phyloP scores from a whole-genome alignment of 2,113 vertebrate species.

The Cariama cristata region DNA sequence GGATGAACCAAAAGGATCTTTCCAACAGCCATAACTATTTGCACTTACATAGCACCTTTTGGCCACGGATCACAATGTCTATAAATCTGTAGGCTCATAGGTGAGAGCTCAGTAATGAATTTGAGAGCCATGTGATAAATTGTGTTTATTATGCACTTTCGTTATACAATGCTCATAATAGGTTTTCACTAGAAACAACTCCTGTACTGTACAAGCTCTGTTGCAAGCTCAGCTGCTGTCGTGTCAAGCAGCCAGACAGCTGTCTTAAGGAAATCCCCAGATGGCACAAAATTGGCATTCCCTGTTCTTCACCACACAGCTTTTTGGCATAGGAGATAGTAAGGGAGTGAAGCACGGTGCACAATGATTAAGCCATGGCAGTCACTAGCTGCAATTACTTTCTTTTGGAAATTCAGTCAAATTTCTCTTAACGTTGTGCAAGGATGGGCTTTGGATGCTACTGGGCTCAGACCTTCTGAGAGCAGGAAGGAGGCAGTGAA shows the following conservation, averaged over 20 bases:
- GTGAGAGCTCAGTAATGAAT: conserved; percentile 1
- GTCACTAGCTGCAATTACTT: neutral
- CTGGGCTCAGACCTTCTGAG: neutral
- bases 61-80: neutral
- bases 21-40: conserved; percentile 21
- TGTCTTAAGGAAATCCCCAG: conserved; percentile 3
- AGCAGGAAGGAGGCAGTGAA: neutral
- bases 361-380: neutral
- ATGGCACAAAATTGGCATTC: conserved; percentile 24
- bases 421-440: neutral
- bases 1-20: conserved; percentile 10
- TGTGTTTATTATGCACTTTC: neutral
- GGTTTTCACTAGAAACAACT: neutral
- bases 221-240: neutral
- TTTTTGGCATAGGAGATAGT: neutral
- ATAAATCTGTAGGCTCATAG: conserved; percentile 15
- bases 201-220: neutral
- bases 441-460: neutral
- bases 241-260: conserved; percentile 10
- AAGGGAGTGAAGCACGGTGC: neutral
- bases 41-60: conserved; percentile 34
- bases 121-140: neutral
- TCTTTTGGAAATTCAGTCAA: neutral
- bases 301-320: neutral
- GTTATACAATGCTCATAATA: neutral